Evolutionary conservation across 2,797 vertebrate genomes (phyloP).

Genomic region (Liasis olivaceus): DNA sequence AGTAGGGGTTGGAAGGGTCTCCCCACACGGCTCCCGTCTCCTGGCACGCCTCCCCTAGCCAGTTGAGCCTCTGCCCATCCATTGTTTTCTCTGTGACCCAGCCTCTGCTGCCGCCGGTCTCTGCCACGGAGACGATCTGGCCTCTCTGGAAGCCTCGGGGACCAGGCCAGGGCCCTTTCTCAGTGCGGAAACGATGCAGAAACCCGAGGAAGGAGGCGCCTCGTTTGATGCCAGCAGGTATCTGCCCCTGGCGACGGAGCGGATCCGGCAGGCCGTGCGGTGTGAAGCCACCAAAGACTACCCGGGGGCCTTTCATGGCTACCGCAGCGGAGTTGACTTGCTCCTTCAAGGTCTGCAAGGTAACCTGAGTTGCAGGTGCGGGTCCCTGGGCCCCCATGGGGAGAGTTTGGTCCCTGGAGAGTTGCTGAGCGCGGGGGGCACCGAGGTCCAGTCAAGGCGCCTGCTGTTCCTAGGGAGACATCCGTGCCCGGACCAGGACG

Average conservation of each 20-base stretch:
- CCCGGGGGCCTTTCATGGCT: slow-evolving; percentile 78
- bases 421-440: background rate
- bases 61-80: no score
- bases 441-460: background rate
- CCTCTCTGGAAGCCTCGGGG: background rate
- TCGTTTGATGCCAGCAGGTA: slow-evolving; percentile 56
- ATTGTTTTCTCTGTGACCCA: slow-evolving; percentile 25
- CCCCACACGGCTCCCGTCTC: background rate
- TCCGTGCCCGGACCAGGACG: no score
- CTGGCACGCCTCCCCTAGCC: background rate
- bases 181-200: slow-evolving; percentile 9
- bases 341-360: slow-evolving; percentile 85
- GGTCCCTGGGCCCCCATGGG: background rate
- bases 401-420: background rate
- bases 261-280: slow-evolving; percentile 80
- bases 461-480: background rate
- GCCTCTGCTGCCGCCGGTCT: background rate
- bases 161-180: background rate
- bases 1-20: background rate
- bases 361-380: slow-evolving; percentile 42
- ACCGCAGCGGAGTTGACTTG: slow-evolving; percentile 83
- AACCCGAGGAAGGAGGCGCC: slow-evolving; percentile 37
- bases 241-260: slow-evolving; percentile 76
- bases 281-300: slow-evolving; percentile 81
- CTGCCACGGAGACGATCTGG: slow-evolving; percentile 5